phyloP scores from a whole-genome alignment of 1,140 invertebrate species.

The Diploscapter pachys region DNA sequence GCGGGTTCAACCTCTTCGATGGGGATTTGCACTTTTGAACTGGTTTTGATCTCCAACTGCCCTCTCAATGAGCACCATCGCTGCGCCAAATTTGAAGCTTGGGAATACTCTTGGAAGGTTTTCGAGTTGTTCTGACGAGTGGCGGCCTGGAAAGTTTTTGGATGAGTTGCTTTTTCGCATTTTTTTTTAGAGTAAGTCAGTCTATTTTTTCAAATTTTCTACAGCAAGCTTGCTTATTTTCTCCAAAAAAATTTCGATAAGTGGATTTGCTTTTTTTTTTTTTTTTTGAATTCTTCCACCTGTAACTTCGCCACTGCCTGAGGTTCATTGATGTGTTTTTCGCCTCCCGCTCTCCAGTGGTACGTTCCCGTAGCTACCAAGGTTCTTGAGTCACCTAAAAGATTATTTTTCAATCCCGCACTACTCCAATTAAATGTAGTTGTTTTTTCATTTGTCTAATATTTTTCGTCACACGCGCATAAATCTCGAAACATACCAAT shows the following conservation, averaged over 20 bases:
- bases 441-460: background rate
- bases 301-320: constrained; percentile 86
- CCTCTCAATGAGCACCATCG: constrained; percentile 83
- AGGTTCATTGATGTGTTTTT: constrained; percentile 96
- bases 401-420: too few relatives aligned
- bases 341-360: constrained; percentile 92
- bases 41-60: constrained; percentile 77
- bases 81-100: constrained; percentile 81
- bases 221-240: too few relatives aligned
- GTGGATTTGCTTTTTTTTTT: too few relatives aligned
- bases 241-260: too few relatives aligned
- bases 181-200: background rate
- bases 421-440: too few relatives aligned
- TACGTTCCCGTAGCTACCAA: constrained; percentile 89
- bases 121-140: constrained; percentile 74
- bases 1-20: constrained; percentile 84
- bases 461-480: background rate
- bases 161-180: background rate
- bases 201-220: background rate
- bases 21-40: constrained; percentile 71
- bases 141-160: constrained; percentile 69
- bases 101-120: constrained; percentile 82
- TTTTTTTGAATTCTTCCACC: constrained; percentile 61
- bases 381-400: constrained; percentile 69
- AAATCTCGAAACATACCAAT: too few relatives aligned